A percentile compares a stretch with the other conserved stretches of the same genome.
phyloP scores from a whole-genome alignment of 2,113 vertebrate genomes.

The Corapipo altera region DNA sequence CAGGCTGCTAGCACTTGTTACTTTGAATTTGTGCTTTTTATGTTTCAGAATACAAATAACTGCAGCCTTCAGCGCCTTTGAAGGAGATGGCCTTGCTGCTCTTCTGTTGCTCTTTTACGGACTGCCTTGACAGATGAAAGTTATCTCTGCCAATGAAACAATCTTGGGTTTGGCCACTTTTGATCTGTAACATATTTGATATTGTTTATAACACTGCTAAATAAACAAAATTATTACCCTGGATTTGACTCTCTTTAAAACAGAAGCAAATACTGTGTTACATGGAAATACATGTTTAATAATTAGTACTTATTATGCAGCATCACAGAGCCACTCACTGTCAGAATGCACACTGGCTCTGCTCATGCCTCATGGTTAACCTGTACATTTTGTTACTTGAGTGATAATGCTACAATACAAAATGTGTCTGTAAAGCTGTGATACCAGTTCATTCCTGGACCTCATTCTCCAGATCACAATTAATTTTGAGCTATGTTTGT shows the following conservation, averaged over 20 bases:
- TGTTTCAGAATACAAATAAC: neutral
- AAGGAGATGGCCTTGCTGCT: neutral
- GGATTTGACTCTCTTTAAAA: neutral
- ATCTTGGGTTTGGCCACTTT: neutral
- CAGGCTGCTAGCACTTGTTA: neutral
- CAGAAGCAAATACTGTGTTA: neutral
- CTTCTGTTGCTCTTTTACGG: neutral
- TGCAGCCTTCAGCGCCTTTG: neutral
- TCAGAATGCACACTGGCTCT: neutral
- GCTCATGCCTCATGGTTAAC: neutral
- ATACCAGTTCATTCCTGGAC: neutral
- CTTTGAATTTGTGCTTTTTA: constrained; percentile 7
- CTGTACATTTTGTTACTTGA: neutral
- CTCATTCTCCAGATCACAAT: neutral
- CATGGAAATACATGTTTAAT: neutral
- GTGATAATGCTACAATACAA: neutral
- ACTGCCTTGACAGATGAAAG: neutral
- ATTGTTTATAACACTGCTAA: neutral
- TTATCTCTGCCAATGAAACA: neutral
- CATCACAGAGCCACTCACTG: neutral
- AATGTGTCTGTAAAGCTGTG: neutral
- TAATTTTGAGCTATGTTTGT: neutral
- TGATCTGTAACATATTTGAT: neutral
- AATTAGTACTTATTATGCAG: neutral
- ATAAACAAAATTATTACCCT: neutral